Conservation (phyloP, 2,888 invertebrate species). For the Oligia latruncula region DNA sequence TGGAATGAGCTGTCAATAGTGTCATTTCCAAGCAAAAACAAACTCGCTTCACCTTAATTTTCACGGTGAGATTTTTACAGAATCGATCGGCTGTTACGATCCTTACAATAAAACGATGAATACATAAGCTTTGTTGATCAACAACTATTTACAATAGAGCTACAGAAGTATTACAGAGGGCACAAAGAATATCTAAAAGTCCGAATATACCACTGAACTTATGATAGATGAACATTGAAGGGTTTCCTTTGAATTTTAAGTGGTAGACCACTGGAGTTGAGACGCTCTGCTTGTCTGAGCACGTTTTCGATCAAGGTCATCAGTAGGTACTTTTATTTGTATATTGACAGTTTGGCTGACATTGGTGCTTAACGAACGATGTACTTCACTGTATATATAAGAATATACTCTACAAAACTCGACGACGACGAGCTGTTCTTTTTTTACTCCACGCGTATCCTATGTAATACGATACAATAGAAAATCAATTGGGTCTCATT, state of each 20-base stretch:
- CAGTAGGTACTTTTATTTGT: background rate
- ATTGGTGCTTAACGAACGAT: background rate
- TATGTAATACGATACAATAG: too few species aligned
- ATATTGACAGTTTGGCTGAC: background rate
- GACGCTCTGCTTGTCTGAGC: background rate
- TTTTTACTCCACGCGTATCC: background rate
- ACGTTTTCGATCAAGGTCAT: background rate
- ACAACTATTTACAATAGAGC: background rate
- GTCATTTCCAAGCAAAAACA: too few species aligned
- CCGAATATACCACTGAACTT: background rate
- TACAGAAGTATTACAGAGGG: conserved; percentile 8
- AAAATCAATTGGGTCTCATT: too few species aligned
- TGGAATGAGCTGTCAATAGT: too few species aligned
- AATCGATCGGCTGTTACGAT: too few species aligned
- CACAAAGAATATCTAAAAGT: conserved; percentile 14
- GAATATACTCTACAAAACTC: background rate
- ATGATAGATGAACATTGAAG: background rate
- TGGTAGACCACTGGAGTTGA: background rate
- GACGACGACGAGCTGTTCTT: background rate
- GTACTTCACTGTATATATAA: background rate
- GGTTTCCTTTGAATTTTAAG: background rate
- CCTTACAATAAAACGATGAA: background rate
- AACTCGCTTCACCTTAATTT: too few species aligned
- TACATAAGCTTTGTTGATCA: background rate
- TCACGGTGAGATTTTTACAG: too few species aligned